Conservation (phyloP, 2,797 vertebrate species). For the Gymnothorax javanicus region DNA sequence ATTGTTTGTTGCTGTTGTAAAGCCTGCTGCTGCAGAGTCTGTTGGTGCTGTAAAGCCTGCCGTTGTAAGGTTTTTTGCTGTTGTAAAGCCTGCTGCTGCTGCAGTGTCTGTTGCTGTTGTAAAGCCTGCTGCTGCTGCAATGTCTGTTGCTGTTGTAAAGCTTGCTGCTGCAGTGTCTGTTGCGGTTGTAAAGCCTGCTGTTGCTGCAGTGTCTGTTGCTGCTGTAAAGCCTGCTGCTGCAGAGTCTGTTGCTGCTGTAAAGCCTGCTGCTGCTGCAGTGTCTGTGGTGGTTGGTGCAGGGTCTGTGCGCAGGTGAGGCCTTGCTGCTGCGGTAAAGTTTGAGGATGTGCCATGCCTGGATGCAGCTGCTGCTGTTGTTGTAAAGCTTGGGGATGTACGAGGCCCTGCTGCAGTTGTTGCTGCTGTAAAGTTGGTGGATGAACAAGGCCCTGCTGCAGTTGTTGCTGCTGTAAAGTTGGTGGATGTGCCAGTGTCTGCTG, state of each 20-base stretch:
- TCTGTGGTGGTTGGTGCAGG: neutral
- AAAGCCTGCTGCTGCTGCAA: neutral
- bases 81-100: neutral
- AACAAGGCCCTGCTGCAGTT: slow-evolving; percentile 38
- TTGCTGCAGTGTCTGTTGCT: neutral
- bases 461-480: slow-evolving; percentile 50
- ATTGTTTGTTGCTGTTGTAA: slow-evolving; percentile 42
- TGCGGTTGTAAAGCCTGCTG: neutral
- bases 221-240: neutral
- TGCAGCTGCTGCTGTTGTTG: neutral
- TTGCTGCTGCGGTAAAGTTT: neutral
- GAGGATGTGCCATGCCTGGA: too few species aligned
- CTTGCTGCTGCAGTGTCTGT: neutral
- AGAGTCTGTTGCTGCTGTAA: neutral
- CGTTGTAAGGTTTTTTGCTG: neutral
- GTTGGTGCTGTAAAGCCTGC: slow-evolving; percentile 10
- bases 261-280: neutral
- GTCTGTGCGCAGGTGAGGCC: neutral
- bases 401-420: slow-evolving; percentile 57
- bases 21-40: slow-evolving; percentile 55
- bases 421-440: slow-evolving; percentile 42
- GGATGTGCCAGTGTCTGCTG: slow-evolving; percentile 57
- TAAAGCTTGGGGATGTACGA: neutral
- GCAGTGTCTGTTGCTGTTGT: neutral
- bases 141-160: neutral